Evolutionary conservation across 1,140 invertebrate genomes (phyloP).

Genomic region (Acromyrmex echinatior): DNA sequence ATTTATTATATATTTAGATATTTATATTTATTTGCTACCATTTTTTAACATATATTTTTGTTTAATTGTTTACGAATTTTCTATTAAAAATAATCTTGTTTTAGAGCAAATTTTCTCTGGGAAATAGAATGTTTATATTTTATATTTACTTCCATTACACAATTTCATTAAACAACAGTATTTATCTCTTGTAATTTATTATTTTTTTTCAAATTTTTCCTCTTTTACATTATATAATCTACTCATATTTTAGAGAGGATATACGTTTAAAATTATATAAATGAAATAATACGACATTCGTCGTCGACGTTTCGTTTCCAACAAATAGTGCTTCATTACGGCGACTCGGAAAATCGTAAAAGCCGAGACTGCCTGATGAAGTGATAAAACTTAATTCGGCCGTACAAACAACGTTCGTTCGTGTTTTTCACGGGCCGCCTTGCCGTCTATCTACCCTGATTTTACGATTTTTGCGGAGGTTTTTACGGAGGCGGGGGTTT

Average conservation of each 20-base stretch:
- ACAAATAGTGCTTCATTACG: constrained; percentile 45
- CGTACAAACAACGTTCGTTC: constrained; percentile 38
- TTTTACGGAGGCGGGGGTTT: constrained; percentile 30
- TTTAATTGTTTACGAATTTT: neutral
- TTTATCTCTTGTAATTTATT: neutral
- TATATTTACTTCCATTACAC: neutral
- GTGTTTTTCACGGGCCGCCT: constrained; percentile 21
- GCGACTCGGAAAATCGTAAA: constrained; percentile 48
- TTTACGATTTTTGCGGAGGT: constrained; percentile 44
- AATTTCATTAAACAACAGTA: neutral
- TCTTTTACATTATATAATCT: neutral
- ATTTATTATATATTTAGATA: neutral
- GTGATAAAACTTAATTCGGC: constrained; percentile 62
- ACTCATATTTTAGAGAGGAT: neutral
- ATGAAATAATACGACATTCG: constrained; percentile 4
- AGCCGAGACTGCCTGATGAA: constrained; percentile 54
- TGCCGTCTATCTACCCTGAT: neutral
- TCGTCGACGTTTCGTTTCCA: neutral
- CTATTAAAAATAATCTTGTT: neutral
- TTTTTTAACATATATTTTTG: neutral
- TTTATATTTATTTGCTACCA: neutral
- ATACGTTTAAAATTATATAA: neutral
- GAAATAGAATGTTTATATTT: neutral
- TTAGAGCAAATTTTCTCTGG: neutral
- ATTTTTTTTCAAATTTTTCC: neutral